Percentiles rank a stretch among this genome's conserved stretches.
phyloP scores from a whole-genome alignment of 1,140 invertebrate species.

The Sycobia sp. region DNA sequence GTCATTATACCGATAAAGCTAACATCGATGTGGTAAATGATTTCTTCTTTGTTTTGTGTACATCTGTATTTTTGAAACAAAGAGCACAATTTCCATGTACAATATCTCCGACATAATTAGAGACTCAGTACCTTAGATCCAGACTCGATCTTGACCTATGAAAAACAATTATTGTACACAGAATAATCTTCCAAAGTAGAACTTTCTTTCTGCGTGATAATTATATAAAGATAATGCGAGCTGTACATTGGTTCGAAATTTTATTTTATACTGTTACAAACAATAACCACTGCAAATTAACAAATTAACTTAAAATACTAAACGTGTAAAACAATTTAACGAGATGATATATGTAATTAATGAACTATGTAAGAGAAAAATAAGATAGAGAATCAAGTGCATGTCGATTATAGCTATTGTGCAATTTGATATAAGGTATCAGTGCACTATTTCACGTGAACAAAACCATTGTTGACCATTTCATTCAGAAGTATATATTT shows the following conservation, averaged over 20 bases:
- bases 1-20: too few relatives aligned
- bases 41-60: slow-evolving; percentile 8
- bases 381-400: slow-evolving; percentile 4
- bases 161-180: background rate
- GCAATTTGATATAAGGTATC: slow-evolving; percentile 23
- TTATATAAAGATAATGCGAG: slow-evolving; percentile 8
- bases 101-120: background rate
- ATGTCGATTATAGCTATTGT: slow-evolving; percentile 29
- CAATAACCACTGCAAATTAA: slow-evolving; percentile 10
- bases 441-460: background rate
- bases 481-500: slow-evolving; percentile 22
- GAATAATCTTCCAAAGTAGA: slow-evolving; percentile 20
- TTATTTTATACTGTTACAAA: slow-evolving; percentile 21
- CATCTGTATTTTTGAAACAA: background rate
- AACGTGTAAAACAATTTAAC: slow-evolving; percentile 4
- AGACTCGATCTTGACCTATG: slow-evolving; percentile 1
- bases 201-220: slow-evolving; percentile 17
- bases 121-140: slow-evolving; percentile 13
- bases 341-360: slow-evolving; percentile 9
- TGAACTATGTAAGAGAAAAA: background rate
- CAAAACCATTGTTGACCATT: slow-evolving; percentile 21
- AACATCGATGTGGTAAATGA: background rate
- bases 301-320: background rate
- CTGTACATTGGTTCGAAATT: slow-evolving; percentile 11
- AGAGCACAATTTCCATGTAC: background rate